These are phyloP conservation scores for Pseudobourletiella spinata DNA, from an alignment of 1,140 invertebrate species.

Conservation along the genomic window DNA sequence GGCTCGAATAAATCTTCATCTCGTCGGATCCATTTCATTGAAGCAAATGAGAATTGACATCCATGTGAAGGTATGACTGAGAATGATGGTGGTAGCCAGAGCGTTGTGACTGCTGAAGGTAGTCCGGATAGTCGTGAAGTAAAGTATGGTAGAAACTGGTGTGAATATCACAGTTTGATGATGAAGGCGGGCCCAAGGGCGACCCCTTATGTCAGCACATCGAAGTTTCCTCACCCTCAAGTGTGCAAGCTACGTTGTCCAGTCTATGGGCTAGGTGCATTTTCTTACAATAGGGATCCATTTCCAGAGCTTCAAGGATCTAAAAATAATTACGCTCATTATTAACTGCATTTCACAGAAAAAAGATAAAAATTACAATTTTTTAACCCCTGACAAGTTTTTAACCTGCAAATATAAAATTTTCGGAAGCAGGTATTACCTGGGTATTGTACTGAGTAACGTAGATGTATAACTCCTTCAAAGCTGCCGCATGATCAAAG, in stretches of 20 bases:
- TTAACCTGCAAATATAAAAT: neutral
- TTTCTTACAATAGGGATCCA: constrained; percentile 69
- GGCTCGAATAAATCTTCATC: too few relatives aligned
- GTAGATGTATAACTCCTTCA: constrained; percentile 90
- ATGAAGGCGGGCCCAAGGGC: constrained; percentile 26
- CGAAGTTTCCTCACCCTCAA: constrained; percentile 63
- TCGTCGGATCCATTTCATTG: too few relatives aligned
- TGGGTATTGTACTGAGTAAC: constrained; percentile 86
- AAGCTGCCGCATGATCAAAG: constrained; percentile 79
- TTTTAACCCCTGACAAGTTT: neutral
- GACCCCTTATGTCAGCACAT: constrained; percentile 45
- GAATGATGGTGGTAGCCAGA: neutral
- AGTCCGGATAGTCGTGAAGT: constrained; percentile 21
- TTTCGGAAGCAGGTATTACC: constrained; percentile 46
- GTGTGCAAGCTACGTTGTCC: constrained; percentile 78
- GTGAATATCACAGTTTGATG: constrained; percentile 33
- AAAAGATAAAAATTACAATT: neutral
- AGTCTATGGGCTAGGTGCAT: constrained; percentile 78
- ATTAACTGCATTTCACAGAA: too few relatives aligned
- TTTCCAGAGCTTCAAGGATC: constrained; percentile 72
- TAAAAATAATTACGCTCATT: constrained; percentile 38
- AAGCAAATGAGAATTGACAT: neutral
- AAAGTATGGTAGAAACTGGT: constrained; percentile 28
- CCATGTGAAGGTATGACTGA: neutral
- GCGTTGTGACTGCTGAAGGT: neutral